These are phyloP conservation scores for Drosophila buzzatii DNA, from an alignment of 2,888 invertebrate species.

Conservation along the genomic window DNA sequence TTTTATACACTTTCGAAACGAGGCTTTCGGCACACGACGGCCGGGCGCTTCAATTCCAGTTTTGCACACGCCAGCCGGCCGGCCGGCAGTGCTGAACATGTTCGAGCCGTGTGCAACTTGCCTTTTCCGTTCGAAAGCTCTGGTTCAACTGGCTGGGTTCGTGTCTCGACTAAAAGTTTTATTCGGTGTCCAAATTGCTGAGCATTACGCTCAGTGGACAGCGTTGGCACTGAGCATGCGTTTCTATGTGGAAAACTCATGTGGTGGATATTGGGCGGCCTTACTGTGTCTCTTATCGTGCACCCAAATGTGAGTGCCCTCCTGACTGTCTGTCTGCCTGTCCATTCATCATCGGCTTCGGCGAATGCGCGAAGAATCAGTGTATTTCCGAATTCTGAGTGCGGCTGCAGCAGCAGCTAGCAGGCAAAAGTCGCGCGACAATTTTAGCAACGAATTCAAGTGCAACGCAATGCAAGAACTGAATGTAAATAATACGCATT, in stretches of 20 bases:
- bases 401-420: conserved; percentile 64
- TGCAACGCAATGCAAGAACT: conserved; percentile 75
- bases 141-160: conserved; percentile 5
- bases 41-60: conserved; percentile 57
- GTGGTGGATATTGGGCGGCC: conserved; percentile 55
- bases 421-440: conserved; percentile 65
- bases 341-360: conserved; percentile 62
- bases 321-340: conserved; percentile 42
- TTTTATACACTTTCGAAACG: conserved; percentile 71
- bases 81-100: not conserved
- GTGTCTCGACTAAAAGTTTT: conserved; percentile 28
- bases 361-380: conserved; percentile 54
- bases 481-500: conserved; percentile 66
- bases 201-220: conserved; percentile 2
- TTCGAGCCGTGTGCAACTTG: conserved; percentile 66
- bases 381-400: conserved; percentile 65
- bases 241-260: conserved; percentile 17
- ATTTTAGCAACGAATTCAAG: conserved; percentile 74
- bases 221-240: conserved; percentile 54
- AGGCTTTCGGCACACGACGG: conserved; percentile 71
- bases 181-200: not conserved
- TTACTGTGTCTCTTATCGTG: conserved; percentile 55
- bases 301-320: conserved; percentile 39
- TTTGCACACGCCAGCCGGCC: conserved; percentile 71
- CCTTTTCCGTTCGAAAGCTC: conserved; percentile 31